These are phyloP conservation scores for Hyposoter dolosus DNA, from an alignment of 2,888 invertebrate genomes.

Conservation along the genomic window DNA sequence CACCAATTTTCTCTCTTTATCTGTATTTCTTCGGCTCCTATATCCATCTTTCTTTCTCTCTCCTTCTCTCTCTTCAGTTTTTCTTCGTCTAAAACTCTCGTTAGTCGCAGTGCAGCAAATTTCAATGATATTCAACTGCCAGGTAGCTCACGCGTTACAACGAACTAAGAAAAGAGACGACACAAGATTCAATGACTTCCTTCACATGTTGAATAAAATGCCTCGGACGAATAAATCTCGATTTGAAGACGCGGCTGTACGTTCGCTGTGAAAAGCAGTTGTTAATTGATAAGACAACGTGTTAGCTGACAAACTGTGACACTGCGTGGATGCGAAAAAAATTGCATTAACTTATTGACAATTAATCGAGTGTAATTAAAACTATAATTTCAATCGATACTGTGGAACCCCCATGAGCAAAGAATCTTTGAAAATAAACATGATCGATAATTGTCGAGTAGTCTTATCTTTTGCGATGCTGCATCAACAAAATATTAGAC, in stretches of 20 bases:
- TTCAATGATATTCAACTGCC: constrained; percentile 61
- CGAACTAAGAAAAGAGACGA: constrained; percentile 8
- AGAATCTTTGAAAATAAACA: not conserved
- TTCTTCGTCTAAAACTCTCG: not conserved
- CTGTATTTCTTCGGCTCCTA: not conserved
- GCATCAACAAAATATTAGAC: not conserved
- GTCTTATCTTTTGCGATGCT: too few relatives aligned
- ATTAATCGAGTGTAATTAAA: not conserved
- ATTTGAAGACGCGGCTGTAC: constrained; percentile 40
- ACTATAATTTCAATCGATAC: not conserved
- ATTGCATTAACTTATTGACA: not conserved
- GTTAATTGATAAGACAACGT: not conserved
- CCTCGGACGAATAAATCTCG: constrained; percentile 56
- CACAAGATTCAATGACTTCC: constrained; percentile 24
- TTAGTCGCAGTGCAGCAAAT: constrained; percentile 38
- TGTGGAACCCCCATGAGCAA: not conserved
- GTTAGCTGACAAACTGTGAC: not conserved
- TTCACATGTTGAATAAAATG: constrained; percentile 53
- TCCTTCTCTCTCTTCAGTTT: not conserved
- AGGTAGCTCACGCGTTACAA: constrained; percentile 55
- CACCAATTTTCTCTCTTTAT: constrained; percentile 36
- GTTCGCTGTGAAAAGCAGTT: not conserved
- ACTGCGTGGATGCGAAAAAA: not conserved
- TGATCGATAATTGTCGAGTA: not conserved
- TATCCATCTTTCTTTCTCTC: constrained; percentile 14